A percentile compares a stretch with the other conserved stretches of the same genome.
Conservation (phyloP, 1,140 invertebrate species). For the Cheumatopsyche charites region DNA sequence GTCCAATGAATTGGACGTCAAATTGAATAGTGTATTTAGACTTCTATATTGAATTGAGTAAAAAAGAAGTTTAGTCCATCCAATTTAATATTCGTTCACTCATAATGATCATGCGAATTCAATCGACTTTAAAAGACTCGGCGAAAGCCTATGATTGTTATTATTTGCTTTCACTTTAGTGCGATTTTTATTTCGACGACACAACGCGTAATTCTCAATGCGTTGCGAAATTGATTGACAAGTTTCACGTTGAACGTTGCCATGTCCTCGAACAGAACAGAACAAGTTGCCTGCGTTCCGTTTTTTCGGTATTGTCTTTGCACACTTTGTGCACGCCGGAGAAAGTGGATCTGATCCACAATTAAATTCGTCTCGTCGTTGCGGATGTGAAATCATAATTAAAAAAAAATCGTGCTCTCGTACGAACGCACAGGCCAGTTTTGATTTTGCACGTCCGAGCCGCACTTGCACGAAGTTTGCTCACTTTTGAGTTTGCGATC, state of each 20-base stretch:
- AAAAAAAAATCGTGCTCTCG: background rate
- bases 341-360: constrained; percentile 12
- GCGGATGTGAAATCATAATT: constrained; percentile 9
- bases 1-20: too few relatives aligned
- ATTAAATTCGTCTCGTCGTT: constrained; percentile 12
- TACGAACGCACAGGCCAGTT: background rate
- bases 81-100: too few relatives aligned
- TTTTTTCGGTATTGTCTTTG: constrained; percentile 2
- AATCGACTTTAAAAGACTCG: too few relatives aligned
- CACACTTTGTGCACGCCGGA: constrained; percentile 1
- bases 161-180: background rate
- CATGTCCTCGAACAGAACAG: constrained; percentile 1
- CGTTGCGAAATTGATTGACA: constrained; percentile 7
- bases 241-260: constrained; percentile 6
- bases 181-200: background rate
- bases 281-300: constrained; percentile 5
- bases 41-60: too few relatives aligned
- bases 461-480: too few relatives aligned
- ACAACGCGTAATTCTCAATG: background rate
- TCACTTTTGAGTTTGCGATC: too few relatives aligned
- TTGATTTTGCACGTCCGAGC: too few relatives aligned
- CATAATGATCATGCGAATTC: too few relatives aligned
- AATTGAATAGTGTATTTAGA: too few relatives aligned
- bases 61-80: too few relatives aligned
- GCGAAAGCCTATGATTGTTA: too few relatives aligned